Base-by-base conservation (phyloP, 2,797 vertebrate genomes). In the Hippopotamyrus pictus region DNA sequence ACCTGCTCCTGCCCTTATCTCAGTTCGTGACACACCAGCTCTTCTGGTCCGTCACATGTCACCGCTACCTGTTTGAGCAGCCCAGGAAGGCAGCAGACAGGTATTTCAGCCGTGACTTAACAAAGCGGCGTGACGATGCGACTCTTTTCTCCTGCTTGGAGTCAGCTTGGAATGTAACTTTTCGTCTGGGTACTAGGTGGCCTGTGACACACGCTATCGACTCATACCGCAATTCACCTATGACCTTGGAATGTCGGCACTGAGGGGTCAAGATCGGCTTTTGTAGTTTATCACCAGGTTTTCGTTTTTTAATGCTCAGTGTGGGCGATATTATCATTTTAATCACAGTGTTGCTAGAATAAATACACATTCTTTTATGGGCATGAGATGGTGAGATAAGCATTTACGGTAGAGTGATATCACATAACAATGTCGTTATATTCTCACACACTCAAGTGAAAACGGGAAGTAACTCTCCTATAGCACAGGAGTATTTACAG, bases 281-380 rank as follows among this genome's bases (percentile, higher is more conserved):
- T 59, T 12, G 29, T 6, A 44, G 53, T 48, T 69, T 69, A 48
- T 88, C 87, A n/a, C 37, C 41, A 25, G 57, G 29, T 33, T 48
- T 12, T 17, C 22, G 5, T 25, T 12, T 88, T 46, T 88, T 46
- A 46, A 25, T 44, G 19, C 57, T 69, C 25, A 6, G n/a, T 12
- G n/a, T 8, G 11, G 57, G 62, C 57, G 7, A 69, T 17, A 48
- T 48, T 69, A 59, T 87, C 50, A 4, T 62, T 88, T 88, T 25
- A 69, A 88, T 88, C 57, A 65, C 87, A 88, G 57, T 88, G 57
- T 88, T 88, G 87, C 37, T 54, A 87, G 25, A 87, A 44, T 85
- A 51, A 37, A 86, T 50, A 86, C 25, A 86, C 50, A 33, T 29
- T 17, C 44, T 48, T 86, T 53, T 59, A 59, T 87, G 54, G 25